A percentile compares a stretch with the other conserved stretches of the same genome.
phyloP scores from a whole-genome alignment of 1,140 invertebrate genomes.

The Tyrophagus putrescentiae region DNA sequence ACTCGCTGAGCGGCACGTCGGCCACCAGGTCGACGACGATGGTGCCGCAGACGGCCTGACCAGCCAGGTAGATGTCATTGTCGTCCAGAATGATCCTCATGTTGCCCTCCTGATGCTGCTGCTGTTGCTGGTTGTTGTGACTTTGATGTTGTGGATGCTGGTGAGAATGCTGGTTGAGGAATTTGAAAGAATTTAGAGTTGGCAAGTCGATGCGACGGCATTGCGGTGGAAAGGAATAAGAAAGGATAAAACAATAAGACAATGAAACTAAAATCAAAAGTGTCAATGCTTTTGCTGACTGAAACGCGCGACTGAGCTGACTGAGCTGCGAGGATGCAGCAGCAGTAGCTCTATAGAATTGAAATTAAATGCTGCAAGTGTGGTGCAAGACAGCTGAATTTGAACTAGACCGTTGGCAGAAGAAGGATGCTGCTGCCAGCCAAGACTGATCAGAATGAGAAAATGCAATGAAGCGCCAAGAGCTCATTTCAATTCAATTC shows the following conservation, averaged over 20 bases:
- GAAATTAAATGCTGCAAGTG: too few species aligned
- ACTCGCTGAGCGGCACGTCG: neutral
- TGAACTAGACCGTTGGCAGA: too few species aligned
- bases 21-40: neutral
- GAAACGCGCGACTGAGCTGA: too few species aligned
- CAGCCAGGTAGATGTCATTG: slow-evolving; percentile 1
- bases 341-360: too few species aligned
- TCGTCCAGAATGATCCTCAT: slow-evolving; percentile 13
- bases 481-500: too few species aligned
- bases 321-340: too few species aligned
- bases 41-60: neutral
- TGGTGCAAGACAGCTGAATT: too few species aligned
- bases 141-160: neutral
- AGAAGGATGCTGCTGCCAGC: too few species aligned
- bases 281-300: neutral
- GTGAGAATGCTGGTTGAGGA: neutral
- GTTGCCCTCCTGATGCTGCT: neutral
- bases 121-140: neutral
- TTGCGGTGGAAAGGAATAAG: too few species aligned
- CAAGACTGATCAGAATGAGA: too few species aligned
- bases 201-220: neutral
- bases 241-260: neutral
- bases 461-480: too few species aligned
- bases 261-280: neutral
- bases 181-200: neutral